Percentiles rank a stretch among this genome's conserved stretches.
Conservation (phyloP, 2,888 invertebrate genomes). For the Plagiodera versicolora region DNA sequence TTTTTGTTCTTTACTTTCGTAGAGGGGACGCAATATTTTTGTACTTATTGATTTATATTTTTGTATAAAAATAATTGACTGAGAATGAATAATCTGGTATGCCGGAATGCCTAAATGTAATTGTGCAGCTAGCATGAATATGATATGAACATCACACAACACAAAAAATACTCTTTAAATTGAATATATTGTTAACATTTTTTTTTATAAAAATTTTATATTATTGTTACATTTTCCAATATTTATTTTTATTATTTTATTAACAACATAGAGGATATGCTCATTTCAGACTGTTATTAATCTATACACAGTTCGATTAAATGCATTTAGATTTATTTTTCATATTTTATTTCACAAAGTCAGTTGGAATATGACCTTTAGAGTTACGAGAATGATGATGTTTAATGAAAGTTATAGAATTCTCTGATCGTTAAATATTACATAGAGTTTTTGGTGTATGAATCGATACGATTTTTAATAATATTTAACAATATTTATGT, state of each 20-base stretch:
- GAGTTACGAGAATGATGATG: no score
- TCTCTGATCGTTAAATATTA: no score
- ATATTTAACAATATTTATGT: no score
- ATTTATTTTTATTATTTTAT: constrained; percentile 22
- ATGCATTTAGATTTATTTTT: neutral
- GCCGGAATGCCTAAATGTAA: constrained; percentile 23
- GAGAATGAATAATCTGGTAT: constrained; percentile 26
- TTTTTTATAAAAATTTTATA: constrained; percentile 24
- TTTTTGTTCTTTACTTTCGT: neutral
- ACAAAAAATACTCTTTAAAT: constrained; percentile 21
- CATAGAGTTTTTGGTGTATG: no score
- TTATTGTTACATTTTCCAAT: constrained; percentile 26
- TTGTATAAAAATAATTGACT: constrained; percentile 23
- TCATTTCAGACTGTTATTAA: neutral
- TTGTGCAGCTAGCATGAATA: constrained; percentile 19
- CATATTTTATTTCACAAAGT: no score
- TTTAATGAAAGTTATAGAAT: no score
- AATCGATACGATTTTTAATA: no score
- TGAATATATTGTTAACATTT: constrained; percentile 20
- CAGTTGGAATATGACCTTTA: no score
- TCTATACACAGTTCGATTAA: neutral
- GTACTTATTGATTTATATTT: constrained; percentile 20
- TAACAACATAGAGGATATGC: constrained; percentile 6
- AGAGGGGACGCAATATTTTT: constrained; percentile 1
- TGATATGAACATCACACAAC: constrained; percentile 28